Evolutionary conservation across 1,140 invertebrate genomes (phyloP), one percentile per base, ranked within the genome.

Genomic region (Drosophila nigromelanica): DNA sequence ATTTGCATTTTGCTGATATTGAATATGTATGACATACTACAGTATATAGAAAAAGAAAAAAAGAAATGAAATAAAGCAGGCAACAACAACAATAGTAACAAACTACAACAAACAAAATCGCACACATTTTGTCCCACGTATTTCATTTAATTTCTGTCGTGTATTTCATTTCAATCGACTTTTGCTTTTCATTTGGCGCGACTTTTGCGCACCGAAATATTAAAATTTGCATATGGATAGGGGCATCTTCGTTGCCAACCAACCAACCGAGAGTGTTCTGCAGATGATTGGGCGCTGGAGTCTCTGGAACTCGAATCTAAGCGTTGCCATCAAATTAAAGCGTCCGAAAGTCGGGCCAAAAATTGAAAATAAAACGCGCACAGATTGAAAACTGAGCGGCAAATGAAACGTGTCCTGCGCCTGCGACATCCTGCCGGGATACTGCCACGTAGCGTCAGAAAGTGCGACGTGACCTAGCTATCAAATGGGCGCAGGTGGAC

Each of bases 1-100:
- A 86, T 86, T 86, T 86, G 82, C 82, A 86, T 87, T 87, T 87
- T 76, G 78, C 58, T 85, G 82, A 81, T 86, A 87, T 87, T 87
- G 82, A 87, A 87, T 87, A 82, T 87, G 78, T 87, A 82, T 87
- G 82, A 82, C 72, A 87, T 70, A 64, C 58, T 21, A 56, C 18
- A 24, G 15, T 24, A 73, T 64, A 63, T 35, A 58, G 33, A 21
- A 66, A 61, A 76, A 67, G 35, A 27, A 27, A 4, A 5, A 4
- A 27, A 27, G 3, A 27, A 27, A 2, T 27, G 11, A 61, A 61
- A 78, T 72, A 83, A 78, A 59, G 74, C 76, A 76, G 71, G 71
- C 68, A 66, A 37, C 18, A 21, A 61, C 39, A 62, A 39, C 48
- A 68, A 55, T n/a, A 48, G 14, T 21, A 68, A 43, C 39, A 62